Conservation (phyloP, 2,797 vertebrate species). For the Apogon hyalosoma region DNA sequence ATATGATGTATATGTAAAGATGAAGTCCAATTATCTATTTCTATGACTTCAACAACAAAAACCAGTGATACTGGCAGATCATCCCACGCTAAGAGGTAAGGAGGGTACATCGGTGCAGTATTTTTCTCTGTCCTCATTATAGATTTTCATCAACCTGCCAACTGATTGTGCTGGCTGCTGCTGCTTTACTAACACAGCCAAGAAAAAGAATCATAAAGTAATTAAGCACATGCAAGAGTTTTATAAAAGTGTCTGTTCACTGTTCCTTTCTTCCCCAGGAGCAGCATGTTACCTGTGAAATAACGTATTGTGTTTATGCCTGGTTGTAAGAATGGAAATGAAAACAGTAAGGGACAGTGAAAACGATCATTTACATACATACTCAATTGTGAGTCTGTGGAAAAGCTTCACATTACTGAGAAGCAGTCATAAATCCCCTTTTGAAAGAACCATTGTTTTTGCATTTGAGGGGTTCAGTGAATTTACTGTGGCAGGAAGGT, state of each 20-base stretch:
- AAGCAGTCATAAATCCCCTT: no score
- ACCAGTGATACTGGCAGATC: conserved; percentile 54
- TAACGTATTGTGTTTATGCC: no score
- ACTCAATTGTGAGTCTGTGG: no score
- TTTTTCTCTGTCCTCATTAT: conserved; percentile 62
- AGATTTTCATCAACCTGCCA: conserved; percentile 64
- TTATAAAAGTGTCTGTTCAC: conserved; percentile 5
- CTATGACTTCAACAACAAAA: conserved; percentile 34
- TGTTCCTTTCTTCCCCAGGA: background rate
- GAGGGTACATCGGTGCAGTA: conserved; percentile 62
- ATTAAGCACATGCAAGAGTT: conserved; percentile 24
- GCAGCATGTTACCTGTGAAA: no score
- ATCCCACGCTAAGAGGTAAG: conserved; percentile 63
- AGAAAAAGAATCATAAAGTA: conserved; percentile 56
- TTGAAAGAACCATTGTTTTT: no score
- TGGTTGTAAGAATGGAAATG: no score
- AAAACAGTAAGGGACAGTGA: no score
- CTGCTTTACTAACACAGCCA: conserved; percentile 50
- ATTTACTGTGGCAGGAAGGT: no score
- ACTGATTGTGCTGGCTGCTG: conserved; percentile 57
- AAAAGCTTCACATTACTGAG: no score
- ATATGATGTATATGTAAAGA: conserved; percentile 28
- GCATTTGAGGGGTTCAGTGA: no score
- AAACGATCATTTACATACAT: no score
- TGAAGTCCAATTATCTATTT: conserved; percentile 30